Conservation (phyloP, 2,888 invertebrate species). For the Eristalis intricaria region DNA sequence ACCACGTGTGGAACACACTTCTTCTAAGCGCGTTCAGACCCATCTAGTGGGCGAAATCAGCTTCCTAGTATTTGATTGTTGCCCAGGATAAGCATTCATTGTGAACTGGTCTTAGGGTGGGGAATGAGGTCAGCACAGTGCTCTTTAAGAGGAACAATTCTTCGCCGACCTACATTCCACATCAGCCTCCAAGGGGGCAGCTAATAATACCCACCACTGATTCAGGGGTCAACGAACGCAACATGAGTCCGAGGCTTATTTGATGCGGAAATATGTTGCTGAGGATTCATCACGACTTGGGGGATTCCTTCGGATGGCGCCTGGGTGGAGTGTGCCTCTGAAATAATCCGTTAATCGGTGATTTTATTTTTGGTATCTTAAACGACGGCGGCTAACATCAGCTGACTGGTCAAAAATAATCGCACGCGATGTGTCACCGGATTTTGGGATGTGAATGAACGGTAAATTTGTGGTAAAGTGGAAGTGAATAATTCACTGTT, state of each 20-base stretch:
- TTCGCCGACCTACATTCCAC: neutral
- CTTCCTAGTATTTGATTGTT: neutral
- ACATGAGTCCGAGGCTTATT: neutral
- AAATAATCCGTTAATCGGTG: slow-evolving; percentile 2
- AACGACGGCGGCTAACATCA: neutral
- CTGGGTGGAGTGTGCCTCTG: neutral
- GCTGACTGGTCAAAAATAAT: slow-evolving; percentile 2
- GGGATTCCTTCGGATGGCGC: neutral
- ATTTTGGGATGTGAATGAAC: slow-evolving; percentile 7
- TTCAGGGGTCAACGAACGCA: neutral
- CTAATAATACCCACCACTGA: neutral
- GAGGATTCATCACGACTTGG: neutral
- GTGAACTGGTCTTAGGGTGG: neutral
- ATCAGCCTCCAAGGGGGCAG: neutral
- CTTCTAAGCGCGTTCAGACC: neutral
- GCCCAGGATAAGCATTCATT: slow-evolving; percentile 16
- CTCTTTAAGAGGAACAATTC: neutral
- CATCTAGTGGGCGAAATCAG: neutral
- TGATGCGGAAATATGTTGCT: neutral
- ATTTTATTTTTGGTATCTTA: slow-evolving; percentile 16
- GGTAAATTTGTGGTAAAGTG: neutral
- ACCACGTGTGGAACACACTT: slow-evolving; percentile 22
- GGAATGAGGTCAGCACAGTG: neutral
- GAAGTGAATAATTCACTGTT: neutral
- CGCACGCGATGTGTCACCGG: neutral